Evolutionary conservation across 2,888 invertebrate species (phyloP).

Genomic region (Epiblema foenella): DNA sequence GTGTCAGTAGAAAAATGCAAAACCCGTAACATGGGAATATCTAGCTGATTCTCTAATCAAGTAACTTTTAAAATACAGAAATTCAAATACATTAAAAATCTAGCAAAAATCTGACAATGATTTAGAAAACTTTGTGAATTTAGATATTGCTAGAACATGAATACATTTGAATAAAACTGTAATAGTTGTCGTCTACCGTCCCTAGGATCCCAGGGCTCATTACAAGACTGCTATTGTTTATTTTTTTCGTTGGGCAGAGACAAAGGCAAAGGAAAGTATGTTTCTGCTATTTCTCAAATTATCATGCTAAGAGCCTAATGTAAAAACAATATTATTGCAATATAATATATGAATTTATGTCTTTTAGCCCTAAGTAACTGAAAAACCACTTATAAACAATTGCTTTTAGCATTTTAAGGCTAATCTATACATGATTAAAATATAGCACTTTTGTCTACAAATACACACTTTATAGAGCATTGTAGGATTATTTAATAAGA

Average conservation of each 20-base stretch:
- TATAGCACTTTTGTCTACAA: conserved; percentile 1
- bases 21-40: conserved; percentile 38
- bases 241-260: no score
- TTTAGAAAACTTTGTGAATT: not conserved
- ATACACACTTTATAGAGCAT: not conserved
- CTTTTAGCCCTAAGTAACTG: not conserved
- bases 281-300: not conserved
- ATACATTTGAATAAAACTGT: conserved; percentile 3
- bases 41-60: conserved; percentile 10
- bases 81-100: conserved; percentile 10
- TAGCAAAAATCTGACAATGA: not conserved
- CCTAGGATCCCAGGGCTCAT: no score
- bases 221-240: no score
- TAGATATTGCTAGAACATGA: conserved; percentile 14
- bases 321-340: not conserved
- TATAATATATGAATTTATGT: not conserved
- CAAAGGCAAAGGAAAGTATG: not conserved
- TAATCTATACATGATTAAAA: not conserved
- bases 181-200: no score
- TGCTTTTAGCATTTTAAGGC: conserved; percentile 10
- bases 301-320: not conserved
- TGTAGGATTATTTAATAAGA: not conserved
- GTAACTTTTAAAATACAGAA: not conserved
- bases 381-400: not conserved
- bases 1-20: conserved; percentile 39